Evolutionary conservation across 2,797 vertebrate genomes (phyloP).

Genomic region (Enteromius trimaculatus): DNA sequence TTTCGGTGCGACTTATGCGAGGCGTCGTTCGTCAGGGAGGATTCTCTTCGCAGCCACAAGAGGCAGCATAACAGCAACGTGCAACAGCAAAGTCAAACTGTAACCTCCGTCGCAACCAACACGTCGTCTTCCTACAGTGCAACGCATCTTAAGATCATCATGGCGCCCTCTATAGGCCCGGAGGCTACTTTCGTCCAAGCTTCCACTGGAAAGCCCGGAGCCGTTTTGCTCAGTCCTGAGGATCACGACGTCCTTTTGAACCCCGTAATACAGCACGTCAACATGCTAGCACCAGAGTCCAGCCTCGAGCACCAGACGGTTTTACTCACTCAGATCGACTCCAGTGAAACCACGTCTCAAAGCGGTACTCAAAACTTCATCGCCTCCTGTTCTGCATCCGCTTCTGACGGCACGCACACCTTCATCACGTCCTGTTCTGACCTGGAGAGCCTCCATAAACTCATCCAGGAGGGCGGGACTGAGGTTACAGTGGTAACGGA

Average conservation of each 20-base stretch:
- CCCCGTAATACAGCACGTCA: constrained; percentile 92
- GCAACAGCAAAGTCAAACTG: constrained; percentile 66
- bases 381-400: constrained; percentile 81
- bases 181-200: constrained; percentile 73
- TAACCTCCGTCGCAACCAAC: constrained; percentile 66
- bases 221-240: constrained; percentile 73
- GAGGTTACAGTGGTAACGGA: constrained; percentile 92
- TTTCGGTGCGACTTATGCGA: constrained; percentile 89
- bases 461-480: constrained; percentile 89
- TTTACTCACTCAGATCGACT: constrained; percentile 79
- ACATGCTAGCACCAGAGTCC: constrained; percentile 79
- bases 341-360: constrained; percentile 62
- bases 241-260: constrained; percentile 74
- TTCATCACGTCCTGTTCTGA: constrained; percentile 91
- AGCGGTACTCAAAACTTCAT: constrained; percentile 68
- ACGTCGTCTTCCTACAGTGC: constrained; percentile 75
- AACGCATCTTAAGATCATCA: constrained; percentile 89
- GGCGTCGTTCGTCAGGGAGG: constrained; percentile 93
- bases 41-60: constrained; percentile 93
- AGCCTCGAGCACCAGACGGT: constrained; percentile 76
- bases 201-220: constrained; percentile 63
- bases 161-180: constrained; percentile 81
- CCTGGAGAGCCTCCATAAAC: constrained; percentile 89
- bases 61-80: constrained; percentile 86
- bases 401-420: constrained; percentile 72